Base-by-base conservation (phyloP, 2,888 invertebrate genomes). In the Unio pictorum region DNA sequence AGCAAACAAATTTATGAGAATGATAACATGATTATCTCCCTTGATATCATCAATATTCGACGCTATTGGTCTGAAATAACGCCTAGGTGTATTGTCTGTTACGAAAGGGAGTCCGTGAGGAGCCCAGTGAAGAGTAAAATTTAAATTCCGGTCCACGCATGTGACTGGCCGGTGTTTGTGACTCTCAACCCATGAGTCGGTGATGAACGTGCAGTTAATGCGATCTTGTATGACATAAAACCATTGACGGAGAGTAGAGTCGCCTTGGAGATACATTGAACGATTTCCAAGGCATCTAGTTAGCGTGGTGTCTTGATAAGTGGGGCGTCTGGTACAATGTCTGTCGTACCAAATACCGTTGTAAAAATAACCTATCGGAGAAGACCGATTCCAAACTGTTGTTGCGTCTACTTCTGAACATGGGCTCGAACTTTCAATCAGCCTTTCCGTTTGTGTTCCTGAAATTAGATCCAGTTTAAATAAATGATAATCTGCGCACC, bases 81-180 rank as follows among this genome's bases (percentile, higher is more conserved):
- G 67, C 17, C 73, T 64, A 17, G 71, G 71, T 17, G 73, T 71
- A 45, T 73, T 64, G 26, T 67, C 34, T 11, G 76, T 69, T 62
- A 71, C 73, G 58, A 76, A 76, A 59, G 76, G 76, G 64, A 76
- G 76, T 63, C 68, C 59, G 57, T 76, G 76, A 1, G 67, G 69
- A 26, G 59, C 66, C 67, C 65, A 71, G 55, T 69, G 66, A 34
- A 73, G 61, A n/a, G 69, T 69, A 34, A 69, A 71, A 61, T 76
- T 72, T 3, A 68, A 30, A 4, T 59, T 34, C 17, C 17, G 23
- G 59, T 76, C 70, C 4, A 26, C 30, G 28, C 76, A 76, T 26
- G 67, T 68, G 8, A 66, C 72, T 1, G 73, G 71, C 4, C 73
- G 67, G 55, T 76, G 76, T 66, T 73, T 75, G 28, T 69, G 73